phyloP scores from a whole-genome alignment of 2,113 vertebrate species.

The Thermophis baileyi region DNA sequence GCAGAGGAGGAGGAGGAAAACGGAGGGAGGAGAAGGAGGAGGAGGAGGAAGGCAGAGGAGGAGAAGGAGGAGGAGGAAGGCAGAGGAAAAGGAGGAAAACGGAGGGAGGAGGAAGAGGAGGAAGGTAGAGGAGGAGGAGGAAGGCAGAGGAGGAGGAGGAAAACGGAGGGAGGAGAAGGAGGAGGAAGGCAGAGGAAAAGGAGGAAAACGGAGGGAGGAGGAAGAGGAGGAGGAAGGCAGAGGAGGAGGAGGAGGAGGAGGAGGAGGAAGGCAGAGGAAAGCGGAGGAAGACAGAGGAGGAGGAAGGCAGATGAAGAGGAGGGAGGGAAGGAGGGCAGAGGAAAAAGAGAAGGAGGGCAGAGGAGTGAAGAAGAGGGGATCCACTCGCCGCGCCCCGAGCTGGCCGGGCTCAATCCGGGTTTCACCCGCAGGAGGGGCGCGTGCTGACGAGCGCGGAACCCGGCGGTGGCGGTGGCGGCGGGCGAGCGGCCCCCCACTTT shows the following conservation, averaged over 20 bases:
- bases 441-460: not conserved
- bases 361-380: not conserved
- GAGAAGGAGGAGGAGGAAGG: too few relatives aligned
- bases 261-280: not conserved
- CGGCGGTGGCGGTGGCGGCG: too few relatives aligned
- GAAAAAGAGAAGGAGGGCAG: not conserved
- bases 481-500: too few relatives aligned
- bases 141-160: not conserved
- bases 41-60: too few relatives aligned
- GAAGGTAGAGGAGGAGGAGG: fast-evolving
- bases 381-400: not conserved
- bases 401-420: not conserved
- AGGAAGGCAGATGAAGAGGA: not conserved
- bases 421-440: not conserved
- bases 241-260: too few relatives aligned
- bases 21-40: too few relatives aligned
- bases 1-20: not conserved
- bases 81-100: too few relatives aligned
- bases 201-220: too few relatives aligned
- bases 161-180: too few relatives aligned
- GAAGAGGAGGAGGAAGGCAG: too few relatives aligned
- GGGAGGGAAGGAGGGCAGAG: not conserved
- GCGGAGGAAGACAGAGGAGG: fast-evolving
- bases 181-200: too few relatives aligned
- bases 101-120: too few relatives aligned